These are phyloP conservation scores for Phenacoccus solenopsis DNA, from an alignment of 1,140 invertebrate genomes.

Conservation along the genomic window DNA sequence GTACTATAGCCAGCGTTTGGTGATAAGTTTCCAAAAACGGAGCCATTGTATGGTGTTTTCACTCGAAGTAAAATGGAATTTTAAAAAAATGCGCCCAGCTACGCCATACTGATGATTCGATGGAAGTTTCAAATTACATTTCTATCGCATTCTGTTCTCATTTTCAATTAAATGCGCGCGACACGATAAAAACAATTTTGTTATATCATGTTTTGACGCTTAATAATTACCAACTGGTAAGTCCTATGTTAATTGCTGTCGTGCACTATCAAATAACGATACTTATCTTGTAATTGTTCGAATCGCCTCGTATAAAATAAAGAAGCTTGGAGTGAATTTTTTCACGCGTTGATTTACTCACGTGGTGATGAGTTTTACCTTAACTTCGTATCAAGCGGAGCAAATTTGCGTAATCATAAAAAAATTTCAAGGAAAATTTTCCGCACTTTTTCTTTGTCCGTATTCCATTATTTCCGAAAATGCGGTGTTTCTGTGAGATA, in stretches of 20 bases:
- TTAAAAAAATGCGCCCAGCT: neutral
- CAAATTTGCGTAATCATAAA: neutral
- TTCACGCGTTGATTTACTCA: too few species aligned
- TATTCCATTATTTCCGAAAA: too few species aligned
- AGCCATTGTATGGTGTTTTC: neutral
- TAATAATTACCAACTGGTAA: neutral
- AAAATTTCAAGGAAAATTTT: neutral
- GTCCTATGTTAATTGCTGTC: neutral
- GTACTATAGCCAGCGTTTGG: neutral
- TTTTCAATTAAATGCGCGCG: neutral
- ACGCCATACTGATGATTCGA: neutral
- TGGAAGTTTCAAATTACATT: neutral
- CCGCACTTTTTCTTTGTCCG: too few species aligned
- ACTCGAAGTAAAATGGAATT: neutral
- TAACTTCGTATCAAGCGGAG: too few species aligned
- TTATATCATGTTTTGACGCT: neutral
- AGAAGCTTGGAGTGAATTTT: neutral
- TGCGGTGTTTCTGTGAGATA: too few species aligned
- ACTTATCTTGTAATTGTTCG: neutral
- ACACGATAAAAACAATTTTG: neutral
- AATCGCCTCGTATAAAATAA: neutral
- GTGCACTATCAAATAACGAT: neutral
- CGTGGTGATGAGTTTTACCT: too few species aligned
- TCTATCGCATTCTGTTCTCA: neutral
- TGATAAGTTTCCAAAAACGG: conserved; percentile 1